Evolutionary conservation across 1,140 invertebrate species (phyloP).

Genomic region (Lamellibrachia luymesi): DNA sequence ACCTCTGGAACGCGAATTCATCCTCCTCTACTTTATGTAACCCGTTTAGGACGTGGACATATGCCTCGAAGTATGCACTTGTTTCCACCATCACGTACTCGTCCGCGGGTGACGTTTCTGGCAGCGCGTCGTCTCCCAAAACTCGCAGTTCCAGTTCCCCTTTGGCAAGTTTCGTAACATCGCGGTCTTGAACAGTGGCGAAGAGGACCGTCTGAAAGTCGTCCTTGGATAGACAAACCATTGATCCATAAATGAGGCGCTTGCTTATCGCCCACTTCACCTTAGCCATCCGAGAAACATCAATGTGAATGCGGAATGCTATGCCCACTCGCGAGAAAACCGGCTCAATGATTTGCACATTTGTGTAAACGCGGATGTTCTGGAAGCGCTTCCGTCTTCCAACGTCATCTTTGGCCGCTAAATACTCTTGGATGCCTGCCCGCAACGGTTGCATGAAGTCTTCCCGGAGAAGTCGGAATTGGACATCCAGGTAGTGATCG

Average conservation of each 20-base stretch:
- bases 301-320: slow-evolving; percentile 44
- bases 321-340: slow-evolving; percentile 19
- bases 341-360: slow-evolving; percentile 23
- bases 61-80: slow-evolving; percentile 59
- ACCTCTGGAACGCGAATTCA: slow-evolving; percentile 52
- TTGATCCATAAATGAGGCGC: slow-evolving; percentile 70
- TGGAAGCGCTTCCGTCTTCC: slow-evolving; percentile 12
- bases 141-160: slow-evolving; percentile 46
- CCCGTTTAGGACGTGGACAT: slow-evolving; percentile 55
- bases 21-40: slow-evolving; percentile 48
- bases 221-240: slow-evolving; percentile 71
- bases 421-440: slow-evolving; percentile 43
- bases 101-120: neutral
- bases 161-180: slow-evolving; percentile 47
- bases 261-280: slow-evolving; percentile 58
- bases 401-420: slow-evolving; percentile 14
- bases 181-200: slow-evolving; percentile 66
- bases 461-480: slow-evolving; percentile 72
- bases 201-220: slow-evolving; percentile 69
- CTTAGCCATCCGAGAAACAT: slow-evolving; percentile 31
- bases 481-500: slow-evolving; percentile 72
- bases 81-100: slow-evolving; percentile 56
- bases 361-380: slow-evolving; percentile 28
- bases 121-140: neutral
- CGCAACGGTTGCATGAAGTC: slow-evolving; percentile 58